Evolutionary conservation across 2,113 vertebrate genomes (phyloP), one percentile per base, ranked within the genome.

Genomic region (Embiotoca jacksoni): DNA sequence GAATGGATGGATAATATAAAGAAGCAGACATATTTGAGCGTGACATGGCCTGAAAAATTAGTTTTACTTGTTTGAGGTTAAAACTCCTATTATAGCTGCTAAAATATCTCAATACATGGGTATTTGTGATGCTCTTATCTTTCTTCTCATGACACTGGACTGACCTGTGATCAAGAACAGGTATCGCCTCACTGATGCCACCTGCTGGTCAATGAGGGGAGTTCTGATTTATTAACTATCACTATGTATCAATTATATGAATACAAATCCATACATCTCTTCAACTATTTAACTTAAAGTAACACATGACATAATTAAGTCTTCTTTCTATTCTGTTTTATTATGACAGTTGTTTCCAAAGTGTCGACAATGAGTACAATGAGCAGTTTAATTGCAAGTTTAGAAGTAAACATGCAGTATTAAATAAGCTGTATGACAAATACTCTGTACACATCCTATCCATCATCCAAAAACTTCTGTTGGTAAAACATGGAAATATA

Each of bases 141-240:
- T 7, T 63, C 60, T 44, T 44, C 7, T 1, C 11, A 8, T 13
- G 9, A 41, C 39, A 41, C 39, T 50, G 4, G 16, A 50, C 49
- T 49, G 33, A 10, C 11, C 5, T 47, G 15, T 49, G 13, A 46
- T 9, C 10, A 14, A 49, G 13, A 49, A 14, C 55, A 60, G 57
- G 30, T 23, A 53, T 3, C 11, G 2, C 0, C 57, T 72, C 74
- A 80, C 44, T 52, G 9, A 3, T n/a, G 64, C 75, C 87, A 76
- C 15, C 82, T 89, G 64, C 23, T 85, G 89, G 36, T 75, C 41
- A 66, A 69, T 13, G 3, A 58, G 49, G 49, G 50, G 14, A 53
- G 1, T n/a, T 15, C 3, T 59, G 10, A 15, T 14, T 30, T 15
- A 58, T 13, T 44, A 61, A 31, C 0, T 8, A 23, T 2, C 41